Evolutionary conservation across 2,113 vertebrate genomes (phyloP).

Genomic region (Sceloporus tristichus): DNA sequence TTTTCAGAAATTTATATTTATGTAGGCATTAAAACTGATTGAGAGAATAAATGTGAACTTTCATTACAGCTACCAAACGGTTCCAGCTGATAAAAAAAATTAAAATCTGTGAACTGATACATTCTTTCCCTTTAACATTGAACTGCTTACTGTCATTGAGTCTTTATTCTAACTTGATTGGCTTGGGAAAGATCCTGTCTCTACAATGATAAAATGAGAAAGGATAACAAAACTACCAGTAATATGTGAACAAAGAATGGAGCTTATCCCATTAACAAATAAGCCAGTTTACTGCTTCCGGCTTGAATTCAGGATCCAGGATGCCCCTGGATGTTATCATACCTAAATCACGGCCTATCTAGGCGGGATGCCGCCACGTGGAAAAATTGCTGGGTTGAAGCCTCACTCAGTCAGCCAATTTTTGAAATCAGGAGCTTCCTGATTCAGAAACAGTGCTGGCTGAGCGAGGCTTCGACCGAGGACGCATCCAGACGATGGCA

Average conservation of each 20-base stretch:
- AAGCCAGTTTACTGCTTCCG: too few species aligned
- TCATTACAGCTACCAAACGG: not conserved
- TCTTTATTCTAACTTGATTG: not conserved
- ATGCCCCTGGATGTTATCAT: too few species aligned
- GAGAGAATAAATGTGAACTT: not conserved
- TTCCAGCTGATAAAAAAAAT: constrained; percentile 17
- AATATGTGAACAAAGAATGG: not conserved
- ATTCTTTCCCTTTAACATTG: not conserved
- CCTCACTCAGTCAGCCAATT: too few species aligned
- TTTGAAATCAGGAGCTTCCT: too few species aligned
- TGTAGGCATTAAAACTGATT: constrained; percentile 2
- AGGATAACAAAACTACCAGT: not conserved
- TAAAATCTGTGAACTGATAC: not conserved
- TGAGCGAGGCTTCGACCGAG: too few species aligned
- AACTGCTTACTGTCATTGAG: not conserved
- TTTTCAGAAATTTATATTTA: not conserved
- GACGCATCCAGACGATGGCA: too few species aligned
- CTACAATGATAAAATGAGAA: not conserved
- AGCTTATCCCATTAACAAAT: too few species aligned
- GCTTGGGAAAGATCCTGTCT: not conserved
- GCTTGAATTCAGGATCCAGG: too few species aligned
- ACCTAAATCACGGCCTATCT: too few species aligned
- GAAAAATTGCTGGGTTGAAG: too few species aligned
- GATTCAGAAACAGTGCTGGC: too few species aligned
- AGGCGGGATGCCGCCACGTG: too few species aligned